These are phyloP conservation scores for Empidonax traillii DNA, from an alignment of 2,113 vertebrate genomes.

Conservation along the genomic window DNA sequence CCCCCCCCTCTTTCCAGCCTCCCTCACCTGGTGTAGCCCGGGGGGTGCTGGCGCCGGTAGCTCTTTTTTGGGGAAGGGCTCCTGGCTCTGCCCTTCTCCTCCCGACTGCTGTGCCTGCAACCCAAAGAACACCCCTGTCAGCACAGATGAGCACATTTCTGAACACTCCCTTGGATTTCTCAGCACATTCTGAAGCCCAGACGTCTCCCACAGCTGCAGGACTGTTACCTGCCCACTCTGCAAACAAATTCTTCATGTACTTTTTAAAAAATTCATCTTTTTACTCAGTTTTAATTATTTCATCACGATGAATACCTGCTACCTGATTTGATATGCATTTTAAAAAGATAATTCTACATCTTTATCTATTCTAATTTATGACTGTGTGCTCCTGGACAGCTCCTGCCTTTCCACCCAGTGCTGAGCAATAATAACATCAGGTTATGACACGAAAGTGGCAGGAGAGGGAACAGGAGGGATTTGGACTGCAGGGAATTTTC, in stretches of 20 bases:
- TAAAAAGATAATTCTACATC: neutral
- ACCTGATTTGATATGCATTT: neutral
- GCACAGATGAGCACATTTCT: accelerated
- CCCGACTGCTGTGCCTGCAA: conserved; percentile 64
- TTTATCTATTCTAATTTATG: neutral
- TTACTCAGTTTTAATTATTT: neutral
- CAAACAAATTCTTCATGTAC: neutral
- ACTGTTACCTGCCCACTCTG: neutral
- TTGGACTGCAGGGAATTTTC: neutral
- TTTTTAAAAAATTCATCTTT: neutral
- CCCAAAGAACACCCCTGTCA: neutral
- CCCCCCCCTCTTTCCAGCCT: neutral
- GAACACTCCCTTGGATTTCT: accelerated
- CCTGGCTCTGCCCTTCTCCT: conserved; percentile 53
- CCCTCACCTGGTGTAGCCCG: conserved; percentile 77
- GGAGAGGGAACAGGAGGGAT: neutral
- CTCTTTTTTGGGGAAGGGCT: conserved; percentile 76
- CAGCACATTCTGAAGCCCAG: accelerated
- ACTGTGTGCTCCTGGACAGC: neutral
- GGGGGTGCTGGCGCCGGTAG: conserved; percentile 67
- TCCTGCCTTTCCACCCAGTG: neutral
- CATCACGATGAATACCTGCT: neutral
- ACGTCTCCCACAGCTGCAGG: accelerated
- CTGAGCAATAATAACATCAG: neutral
- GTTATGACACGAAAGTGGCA: neutral